Conservation (phyloP, 2,797 vertebrate species). For the Triplophysa bombifrons region DNA sequence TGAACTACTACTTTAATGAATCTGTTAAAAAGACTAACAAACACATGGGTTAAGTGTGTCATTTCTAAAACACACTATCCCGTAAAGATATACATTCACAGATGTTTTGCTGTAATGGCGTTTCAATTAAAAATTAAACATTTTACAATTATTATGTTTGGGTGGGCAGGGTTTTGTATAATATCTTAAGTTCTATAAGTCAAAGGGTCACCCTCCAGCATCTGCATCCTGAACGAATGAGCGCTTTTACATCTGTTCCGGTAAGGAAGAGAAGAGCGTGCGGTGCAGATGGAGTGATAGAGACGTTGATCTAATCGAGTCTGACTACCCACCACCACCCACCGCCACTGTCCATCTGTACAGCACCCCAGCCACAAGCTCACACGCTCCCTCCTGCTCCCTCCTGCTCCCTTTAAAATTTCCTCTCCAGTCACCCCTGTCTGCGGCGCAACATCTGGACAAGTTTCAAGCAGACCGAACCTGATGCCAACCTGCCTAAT, state of each 20-base stretch:
- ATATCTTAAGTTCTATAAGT: slow-evolving; percentile 16
- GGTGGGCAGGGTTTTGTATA: neutral
- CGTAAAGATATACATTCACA: neutral
- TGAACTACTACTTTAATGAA: neutral
- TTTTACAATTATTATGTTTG: neutral
- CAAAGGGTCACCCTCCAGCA: slow-evolving; percentile 40
- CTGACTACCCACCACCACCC: slow-evolving; percentile 77
- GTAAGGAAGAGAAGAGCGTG: slow-evolving; percentile 41
- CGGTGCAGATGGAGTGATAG: slow-evolving; percentile 72
- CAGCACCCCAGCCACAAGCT: slow-evolving; percentile 69
- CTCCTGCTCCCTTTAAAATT: slow-evolving; percentile 44
- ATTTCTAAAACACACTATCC: too few species aligned
- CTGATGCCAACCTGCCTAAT: slow-evolving; percentile 85
- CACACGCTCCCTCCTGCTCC: slow-evolving; percentile 60
- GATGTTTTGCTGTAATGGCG: neutral
- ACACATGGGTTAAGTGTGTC: neutral
- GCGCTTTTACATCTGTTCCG: slow-evolving; percentile 31
- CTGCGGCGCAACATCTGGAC: slow-evolving; percentile 80
- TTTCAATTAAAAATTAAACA: neutral
- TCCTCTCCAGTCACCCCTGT: slow-evolving; percentile 59
- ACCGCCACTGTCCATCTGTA: slow-evolving; percentile 76
- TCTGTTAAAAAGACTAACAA: neutral
- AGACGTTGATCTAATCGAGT: slow-evolving; percentile 82
- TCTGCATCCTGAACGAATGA: slow-evolving; percentile 33
- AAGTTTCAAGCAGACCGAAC: slow-evolving; percentile 75